These are phyloP conservation scores for Phlogophora meticulosa DNA, from an alignment of 2,888 invertebrate species.

Conservation along the genomic window DNA sequence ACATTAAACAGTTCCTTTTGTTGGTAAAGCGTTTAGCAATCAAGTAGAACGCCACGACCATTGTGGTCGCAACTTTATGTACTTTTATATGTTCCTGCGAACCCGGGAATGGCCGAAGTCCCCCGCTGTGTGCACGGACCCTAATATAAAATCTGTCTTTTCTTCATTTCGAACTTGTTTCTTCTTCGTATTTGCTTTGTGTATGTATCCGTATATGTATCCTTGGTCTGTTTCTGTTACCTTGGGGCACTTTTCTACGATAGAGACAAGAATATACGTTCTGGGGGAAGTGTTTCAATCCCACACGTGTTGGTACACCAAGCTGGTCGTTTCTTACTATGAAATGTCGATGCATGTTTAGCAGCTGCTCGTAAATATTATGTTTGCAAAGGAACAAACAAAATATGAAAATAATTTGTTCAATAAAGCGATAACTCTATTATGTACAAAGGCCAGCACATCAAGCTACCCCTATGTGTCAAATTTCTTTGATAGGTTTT, in stretches of 20 bases:
- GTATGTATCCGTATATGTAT: too few relatives aligned
- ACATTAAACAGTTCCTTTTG: constrained; percentile 89
- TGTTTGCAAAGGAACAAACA: too few relatives aligned
- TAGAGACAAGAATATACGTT: too few relatives aligned
- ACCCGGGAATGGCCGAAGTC: constrained; percentile 44
- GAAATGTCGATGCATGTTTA: neutral
- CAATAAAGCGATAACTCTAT: too few relatives aligned
- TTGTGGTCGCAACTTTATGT: constrained; percentile 78
- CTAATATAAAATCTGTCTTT: constrained; percentile 42
- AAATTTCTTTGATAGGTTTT: too few relatives aligned
- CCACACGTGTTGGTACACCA: neutral
- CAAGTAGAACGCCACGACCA: constrained; percentile 76
- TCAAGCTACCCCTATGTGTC: too few relatives aligned
- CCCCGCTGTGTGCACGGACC: constrained; percentile 52
- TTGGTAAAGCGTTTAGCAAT: constrained; percentile 82
- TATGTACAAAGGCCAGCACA: too few relatives aligned
- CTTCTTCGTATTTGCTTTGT: constrained; percentile 33
- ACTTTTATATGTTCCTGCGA: constrained; percentile 68
- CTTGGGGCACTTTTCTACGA: neutral
- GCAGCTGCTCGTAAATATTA: too few relatives aligned
- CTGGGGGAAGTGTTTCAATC: neutral
- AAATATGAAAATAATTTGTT: too few relatives aligned
- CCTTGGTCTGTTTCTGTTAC: constrained; percentile 16
- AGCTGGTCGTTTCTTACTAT: neutral
- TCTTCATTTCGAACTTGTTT: constrained; percentile 19